Percentiles rank a stretch among this genome's conserved stretches.
phyloP scores from a whole-genome alignment of 2,113 vertebrate species.

The Malurus alboscapulatus region DNA sequence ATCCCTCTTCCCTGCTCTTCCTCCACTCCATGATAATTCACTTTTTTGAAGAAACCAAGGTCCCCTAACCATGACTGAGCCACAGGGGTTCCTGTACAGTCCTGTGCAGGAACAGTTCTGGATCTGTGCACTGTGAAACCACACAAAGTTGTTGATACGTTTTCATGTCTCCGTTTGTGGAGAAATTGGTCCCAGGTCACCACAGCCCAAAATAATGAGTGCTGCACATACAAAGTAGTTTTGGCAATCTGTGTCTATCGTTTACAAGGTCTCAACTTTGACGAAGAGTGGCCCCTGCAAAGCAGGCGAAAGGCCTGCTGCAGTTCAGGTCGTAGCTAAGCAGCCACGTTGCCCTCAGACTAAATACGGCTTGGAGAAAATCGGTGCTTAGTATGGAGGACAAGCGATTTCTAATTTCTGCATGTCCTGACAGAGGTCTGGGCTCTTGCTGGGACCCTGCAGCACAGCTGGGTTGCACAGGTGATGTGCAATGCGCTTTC shows the following conservation, averaged over 20 bases:
- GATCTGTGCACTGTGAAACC: background rate
- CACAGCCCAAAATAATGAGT: background rate
- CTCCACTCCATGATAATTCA: background rate
- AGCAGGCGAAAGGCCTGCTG: background rate
- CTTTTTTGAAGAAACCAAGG: background rate
- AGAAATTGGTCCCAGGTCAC: background rate
- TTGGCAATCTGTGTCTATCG: background rate
- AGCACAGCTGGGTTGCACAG: background rate
- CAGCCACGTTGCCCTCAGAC: background rate
- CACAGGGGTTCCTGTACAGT: background rate
- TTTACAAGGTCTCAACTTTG: background rate
- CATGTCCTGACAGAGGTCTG: background rate
- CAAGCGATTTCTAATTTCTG: background rate
- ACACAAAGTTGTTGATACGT: constrained; percentile 1
- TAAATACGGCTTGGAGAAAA: background rate
- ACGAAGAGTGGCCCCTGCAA: background rate
- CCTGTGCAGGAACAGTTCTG: too few relatives aligned
- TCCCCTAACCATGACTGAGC: background rate
- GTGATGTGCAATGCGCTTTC: background rate
- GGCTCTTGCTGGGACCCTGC: background rate
- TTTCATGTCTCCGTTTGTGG: background rate
- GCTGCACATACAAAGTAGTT: background rate
- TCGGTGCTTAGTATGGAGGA: background rate
- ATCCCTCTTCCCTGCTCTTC: background rate
- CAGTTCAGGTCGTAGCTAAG: background rate